Evolutionary conservation across 92 coral and sea anemone genomes (phyloP).

Genomic region (Phenganax stokvisi): DNA sequence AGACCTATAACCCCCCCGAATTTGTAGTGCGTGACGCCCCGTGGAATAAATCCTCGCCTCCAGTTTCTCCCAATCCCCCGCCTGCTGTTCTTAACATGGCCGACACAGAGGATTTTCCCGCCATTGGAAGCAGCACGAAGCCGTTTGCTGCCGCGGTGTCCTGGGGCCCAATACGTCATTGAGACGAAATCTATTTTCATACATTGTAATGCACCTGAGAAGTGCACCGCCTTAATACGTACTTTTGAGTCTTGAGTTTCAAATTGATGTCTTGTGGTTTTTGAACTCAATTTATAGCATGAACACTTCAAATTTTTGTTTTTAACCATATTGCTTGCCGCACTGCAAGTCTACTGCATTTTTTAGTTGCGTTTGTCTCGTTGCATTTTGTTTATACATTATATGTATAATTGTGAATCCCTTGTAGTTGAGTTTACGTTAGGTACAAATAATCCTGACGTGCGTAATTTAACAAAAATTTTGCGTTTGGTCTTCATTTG

Average conservation of each 20-base stretch:
- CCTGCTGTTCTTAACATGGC: conserved; percentile 71
- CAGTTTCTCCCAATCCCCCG: conserved; percentile 38
- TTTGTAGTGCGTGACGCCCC: conserved; percentile 97
- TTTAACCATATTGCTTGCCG: not conserved
- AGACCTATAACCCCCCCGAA: conserved; percentile 39
- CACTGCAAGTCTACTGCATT: too few species aligned
- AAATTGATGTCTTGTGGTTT: not conserved
- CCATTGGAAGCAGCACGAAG: conserved; percentile 64
- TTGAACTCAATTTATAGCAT: not conserved
- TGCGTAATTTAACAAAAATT: not conserved
- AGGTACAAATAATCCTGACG: not conserved
- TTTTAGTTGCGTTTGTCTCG: too few species aligned
- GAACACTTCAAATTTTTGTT: not conserved
- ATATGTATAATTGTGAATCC: too few species aligned
- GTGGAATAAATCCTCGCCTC: conserved; percentile 60
- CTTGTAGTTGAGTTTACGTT: too few species aligned
- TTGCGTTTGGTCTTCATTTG: not conserved
- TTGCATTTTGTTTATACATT: too few species aligned
- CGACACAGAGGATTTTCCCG: conserved; percentile 90
- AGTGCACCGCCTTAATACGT: not conserved
- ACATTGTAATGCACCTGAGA: not conserved
- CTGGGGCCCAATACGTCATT: conserved; percentile 40
- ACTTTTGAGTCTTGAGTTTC: not conserved
- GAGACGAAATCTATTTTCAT: conserved; percentile 9
- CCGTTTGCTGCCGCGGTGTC: conserved; percentile 42